A percentile compares a stretch with the other conserved stretches of the same genome.
These are phyloP conservation scores for Drosophila tsacasi DNA, from an alignment of 1,140 invertebrate genomes.

Conservation along the genomic window DNA sequence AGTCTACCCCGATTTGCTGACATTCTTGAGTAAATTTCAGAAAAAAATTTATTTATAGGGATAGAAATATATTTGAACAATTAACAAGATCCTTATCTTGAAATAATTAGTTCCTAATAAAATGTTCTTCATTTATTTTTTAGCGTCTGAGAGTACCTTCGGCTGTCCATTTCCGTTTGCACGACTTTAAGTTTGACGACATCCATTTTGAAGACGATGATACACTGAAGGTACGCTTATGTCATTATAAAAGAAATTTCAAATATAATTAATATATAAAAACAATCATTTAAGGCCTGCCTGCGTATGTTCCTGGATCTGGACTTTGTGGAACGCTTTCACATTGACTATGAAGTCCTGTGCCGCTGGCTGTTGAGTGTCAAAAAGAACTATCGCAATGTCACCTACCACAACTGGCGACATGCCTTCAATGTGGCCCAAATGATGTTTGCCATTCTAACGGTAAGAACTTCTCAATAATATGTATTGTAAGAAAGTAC, in stretches of 20 bases:
- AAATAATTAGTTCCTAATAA: background rate
- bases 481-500: background rate
- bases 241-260: background rate
- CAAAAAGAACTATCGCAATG: slow-evolving; percentile 98
- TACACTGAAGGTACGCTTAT: slow-evolving; percentile 89
- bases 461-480: slow-evolving; percentile 87
- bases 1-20: background rate
- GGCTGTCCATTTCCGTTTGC: slow-evolving; percentile 91
- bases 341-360: slow-evolving; percentile 95
- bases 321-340: slow-evolving; percentile 95
- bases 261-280: background rate
- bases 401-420: slow-evolving; percentile 98
- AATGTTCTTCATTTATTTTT: background rate
- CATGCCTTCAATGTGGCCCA: slow-evolving; percentile 98
- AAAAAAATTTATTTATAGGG: background rate
- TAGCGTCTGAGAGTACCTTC: slow-evolving; percentile 89
- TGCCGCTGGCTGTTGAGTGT: slow-evolving; percentile 97
- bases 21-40: background rate
- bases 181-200: slow-evolving; percentile 95
- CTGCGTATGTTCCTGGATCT: slow-evolving; percentile 96
- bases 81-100: background rate
- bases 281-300: slow-evolving; percentile 88
- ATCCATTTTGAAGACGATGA: slow-evolving; percentile 94
- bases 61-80: background rate
- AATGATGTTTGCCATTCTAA: slow-evolving; percentile 98